Conservation (phyloP, 53 echinoderm and acorn worm species). For the Henricia sp. region DNA sequence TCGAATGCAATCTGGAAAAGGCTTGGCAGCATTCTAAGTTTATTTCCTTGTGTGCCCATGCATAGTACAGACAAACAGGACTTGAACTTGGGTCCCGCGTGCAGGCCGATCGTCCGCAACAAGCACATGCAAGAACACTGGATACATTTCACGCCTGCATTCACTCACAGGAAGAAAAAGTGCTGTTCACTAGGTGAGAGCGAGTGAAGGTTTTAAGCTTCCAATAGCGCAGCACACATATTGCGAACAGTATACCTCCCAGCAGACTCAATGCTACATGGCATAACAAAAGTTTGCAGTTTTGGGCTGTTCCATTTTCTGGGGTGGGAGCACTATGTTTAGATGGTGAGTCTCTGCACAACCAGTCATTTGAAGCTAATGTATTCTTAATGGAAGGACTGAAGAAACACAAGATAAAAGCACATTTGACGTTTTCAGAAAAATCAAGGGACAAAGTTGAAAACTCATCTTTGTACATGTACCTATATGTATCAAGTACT, state of each 20-base stretch:
- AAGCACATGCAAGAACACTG: conserved; percentile 38
- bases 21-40: conserved; percentile 13
- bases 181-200: conserved; percentile 30
- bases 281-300: conserved; percentile 48
- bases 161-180: conserved; percentile 38
- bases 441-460: too few relatives aligned
- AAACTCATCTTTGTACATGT: too few relatives aligned
- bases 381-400: too few relatives aligned
- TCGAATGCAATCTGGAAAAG: not conserved
- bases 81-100: conserved; percentile 5
- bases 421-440: too few relatives aligned
- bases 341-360: too few relatives aligned
- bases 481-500: too few relatives aligned
- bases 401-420: too few relatives aligned
- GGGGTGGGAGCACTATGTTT: conserved; percentile 4
- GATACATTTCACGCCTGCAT: conserved; percentile 44
- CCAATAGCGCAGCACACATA: conserved; percentile 9
- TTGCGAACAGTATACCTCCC: conserved; percentile 24
- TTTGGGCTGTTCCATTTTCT: conserved; percentile 48
- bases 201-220: too few relatives aligned
- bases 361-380: too few relatives aligned
- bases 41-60: conserved; percentile 36
- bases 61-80: not conserved
- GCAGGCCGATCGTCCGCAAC: not conserved
- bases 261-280: conserved; percentile 13